Evolutionary conservation across 2,888 invertebrate species (phyloP).

Genomic region (Clusia tigrina): DNA sequence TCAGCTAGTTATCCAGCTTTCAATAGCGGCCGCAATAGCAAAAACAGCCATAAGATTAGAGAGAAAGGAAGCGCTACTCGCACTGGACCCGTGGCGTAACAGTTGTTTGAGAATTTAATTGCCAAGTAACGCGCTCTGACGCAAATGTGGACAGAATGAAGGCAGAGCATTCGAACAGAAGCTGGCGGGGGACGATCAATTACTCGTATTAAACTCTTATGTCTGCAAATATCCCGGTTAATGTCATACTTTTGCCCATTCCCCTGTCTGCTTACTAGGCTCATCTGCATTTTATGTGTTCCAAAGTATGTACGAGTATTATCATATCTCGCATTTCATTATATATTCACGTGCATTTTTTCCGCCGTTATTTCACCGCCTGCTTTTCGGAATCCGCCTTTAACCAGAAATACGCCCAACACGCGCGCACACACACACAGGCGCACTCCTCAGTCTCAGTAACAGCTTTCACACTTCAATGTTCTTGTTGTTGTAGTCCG

Average conservation of each 20-base stretch:
- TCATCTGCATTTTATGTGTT: conserved; percentile 61
- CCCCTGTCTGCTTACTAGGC: conserved; percentile 55
- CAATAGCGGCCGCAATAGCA: no score
- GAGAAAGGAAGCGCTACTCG: no score
- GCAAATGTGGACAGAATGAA: no score
- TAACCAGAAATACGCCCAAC: neutral
- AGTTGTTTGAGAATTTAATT: no score
- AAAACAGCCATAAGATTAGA: no score
- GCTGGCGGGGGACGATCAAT: no score
- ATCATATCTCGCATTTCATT: conserved; percentile 57
- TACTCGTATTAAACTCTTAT: neutral
- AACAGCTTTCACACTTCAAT: conserved; percentile 42
- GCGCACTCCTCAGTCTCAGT: conserved; percentile 48
- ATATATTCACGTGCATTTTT: conserved; percentile 30
- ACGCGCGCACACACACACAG: conserved; percentile 14
- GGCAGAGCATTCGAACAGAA: no score
- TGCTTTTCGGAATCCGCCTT: conserved; percentile 5
- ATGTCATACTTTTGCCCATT: conserved; percentile 37
- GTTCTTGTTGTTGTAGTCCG: conserved; percentile 39
- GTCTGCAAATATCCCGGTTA: conserved; percentile 15
- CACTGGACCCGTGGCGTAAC: no score
- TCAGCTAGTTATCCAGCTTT: no score
- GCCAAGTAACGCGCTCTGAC: no score
- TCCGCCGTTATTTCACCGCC: neutral
- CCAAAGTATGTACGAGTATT: conserved; percentile 49